phyloP scores from a whole-genome alignment of 2,797 vertebrate genomes.

The Phoxinus dragarum region DNA sequence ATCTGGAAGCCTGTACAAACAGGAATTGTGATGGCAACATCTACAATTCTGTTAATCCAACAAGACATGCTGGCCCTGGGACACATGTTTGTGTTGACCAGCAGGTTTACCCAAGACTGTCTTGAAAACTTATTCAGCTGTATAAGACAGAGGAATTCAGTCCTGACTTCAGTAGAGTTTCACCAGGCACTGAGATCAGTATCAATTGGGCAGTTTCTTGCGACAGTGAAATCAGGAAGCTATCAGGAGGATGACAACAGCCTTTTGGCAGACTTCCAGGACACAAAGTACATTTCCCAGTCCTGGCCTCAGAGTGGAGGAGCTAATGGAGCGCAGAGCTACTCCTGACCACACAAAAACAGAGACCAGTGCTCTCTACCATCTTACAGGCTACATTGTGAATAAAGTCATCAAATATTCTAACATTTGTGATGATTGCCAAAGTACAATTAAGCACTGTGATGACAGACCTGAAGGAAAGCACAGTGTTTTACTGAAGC shows the following conservation, averaged over 20 bases:
- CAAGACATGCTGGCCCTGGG: constrained; percentile 18
- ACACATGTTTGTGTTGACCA: constrained; percentile 16
- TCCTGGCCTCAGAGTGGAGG: too few species aligned
- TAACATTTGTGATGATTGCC: too few species aligned
- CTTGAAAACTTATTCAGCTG: constrained; percentile 37
- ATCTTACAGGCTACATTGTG: too few species aligned
- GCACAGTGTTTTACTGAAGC: too few species aligned
- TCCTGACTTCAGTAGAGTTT: constrained; percentile 35
- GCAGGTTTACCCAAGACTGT: constrained; percentile 11
- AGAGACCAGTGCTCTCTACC: not conserved
- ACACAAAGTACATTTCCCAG: too few species aligned
- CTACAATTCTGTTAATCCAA: not conserved
- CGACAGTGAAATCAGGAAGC: constrained; percentile 34
- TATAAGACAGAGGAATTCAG: constrained; percentile 17
- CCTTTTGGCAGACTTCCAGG: too few species aligned
- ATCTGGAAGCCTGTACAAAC: constrained; percentile 31
- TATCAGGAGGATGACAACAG: not conserved
- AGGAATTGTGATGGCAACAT: not conserved
- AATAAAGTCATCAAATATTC: too few species aligned
- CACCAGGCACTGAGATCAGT: constrained; percentile 27
- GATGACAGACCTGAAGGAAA: too few species aligned
- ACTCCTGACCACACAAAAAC: not conserved
- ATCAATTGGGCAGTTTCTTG: constrained; percentile 35
- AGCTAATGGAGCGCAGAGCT: too few species aligned
- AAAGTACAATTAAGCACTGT: too few species aligned